These are phyloP conservation scores for Brachionus asplanchnoidis DNA, from an alignment of 1,140 invertebrate genomes.

Conservation along the genomic window DNA sequence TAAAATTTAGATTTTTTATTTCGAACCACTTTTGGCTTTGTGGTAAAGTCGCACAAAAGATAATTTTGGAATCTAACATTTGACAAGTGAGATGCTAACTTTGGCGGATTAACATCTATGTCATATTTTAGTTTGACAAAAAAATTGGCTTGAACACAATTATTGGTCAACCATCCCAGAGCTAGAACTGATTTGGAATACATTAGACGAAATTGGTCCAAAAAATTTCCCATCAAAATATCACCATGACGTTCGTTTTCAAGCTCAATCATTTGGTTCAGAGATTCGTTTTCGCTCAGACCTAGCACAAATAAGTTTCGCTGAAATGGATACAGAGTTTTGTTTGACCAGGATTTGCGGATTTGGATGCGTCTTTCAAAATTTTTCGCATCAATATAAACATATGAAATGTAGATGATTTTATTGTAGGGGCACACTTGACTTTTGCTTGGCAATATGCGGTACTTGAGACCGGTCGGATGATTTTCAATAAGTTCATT, in stretches of 20 bases:
- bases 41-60: not conserved
- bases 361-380: not conserved
- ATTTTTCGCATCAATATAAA: not conserved
- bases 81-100: not conserved
- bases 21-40: not conserved
- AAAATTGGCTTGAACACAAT: not conserved
- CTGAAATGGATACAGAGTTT: not conserved
- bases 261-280: conserved; percentile 14
- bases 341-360: not conserved
- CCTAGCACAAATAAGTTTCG: not conserved
- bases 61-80: not conserved
- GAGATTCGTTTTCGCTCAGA: not conserved
- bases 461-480: not conserved
- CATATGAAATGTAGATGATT: conserved; percentile 5
- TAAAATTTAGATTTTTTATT: not conserved
- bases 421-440: not conserved
- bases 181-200: not conserved
- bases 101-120: not conserved
- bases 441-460: not conserved
- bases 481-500: not conserved
- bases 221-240: not conserved
- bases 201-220: not conserved
- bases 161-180: not conserved
- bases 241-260: not conserved
- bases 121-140: not conserved